Conservation (phyloP, 2,888 invertebrate species). For the Trissonchulus sp. region DNA sequence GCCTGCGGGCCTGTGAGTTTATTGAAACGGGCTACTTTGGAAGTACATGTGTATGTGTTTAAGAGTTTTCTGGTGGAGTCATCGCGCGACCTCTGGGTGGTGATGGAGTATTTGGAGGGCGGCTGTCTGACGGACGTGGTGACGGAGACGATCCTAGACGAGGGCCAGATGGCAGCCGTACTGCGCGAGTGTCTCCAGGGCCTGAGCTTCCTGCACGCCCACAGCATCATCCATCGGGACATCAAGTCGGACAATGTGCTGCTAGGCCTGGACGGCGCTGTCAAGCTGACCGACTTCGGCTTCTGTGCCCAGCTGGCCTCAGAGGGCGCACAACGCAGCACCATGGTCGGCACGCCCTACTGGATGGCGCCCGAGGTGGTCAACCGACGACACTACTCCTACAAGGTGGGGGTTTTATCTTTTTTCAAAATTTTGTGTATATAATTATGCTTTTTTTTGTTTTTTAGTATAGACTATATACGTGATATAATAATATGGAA, state of each 20-base stretch:
- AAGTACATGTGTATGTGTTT: too few relatives aligned
- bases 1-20: too few relatives aligned
- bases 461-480: too few relatives aligned
- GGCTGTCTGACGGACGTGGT: constrained; percentile 95
- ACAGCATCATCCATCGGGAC: constrained; percentile 83
- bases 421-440: too few relatives aligned
- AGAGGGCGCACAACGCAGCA: constrained; percentile 80
- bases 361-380: constrained; percentile 75
- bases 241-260: constrained; percentile 96
- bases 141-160: constrained; percentile 92
- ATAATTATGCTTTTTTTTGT: too few relatives aligned
- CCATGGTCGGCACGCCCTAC: constrained; percentile 95
- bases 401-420: too few relatives aligned
- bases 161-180: constrained; percentile 90
- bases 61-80: constrained; percentile 51
- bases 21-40: too few relatives aligned
- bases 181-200: constrained; percentile 79
- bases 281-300: constrained; percentile 72
- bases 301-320: constrained; percentile 94
- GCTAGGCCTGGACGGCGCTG: constrained; percentile 66
- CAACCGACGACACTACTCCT: constrained; percentile 51
- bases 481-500: too few relatives aligned
- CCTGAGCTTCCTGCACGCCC: constrained; percentile 72
- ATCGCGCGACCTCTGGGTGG: constrained; percentile 83
- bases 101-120: constrained; percentile 89